Evolutionary conservation across 2,113 vertebrate species (phyloP), one percentile per base, ranked within the genome.

Genomic region (Thymallus thymallus): DNA sequence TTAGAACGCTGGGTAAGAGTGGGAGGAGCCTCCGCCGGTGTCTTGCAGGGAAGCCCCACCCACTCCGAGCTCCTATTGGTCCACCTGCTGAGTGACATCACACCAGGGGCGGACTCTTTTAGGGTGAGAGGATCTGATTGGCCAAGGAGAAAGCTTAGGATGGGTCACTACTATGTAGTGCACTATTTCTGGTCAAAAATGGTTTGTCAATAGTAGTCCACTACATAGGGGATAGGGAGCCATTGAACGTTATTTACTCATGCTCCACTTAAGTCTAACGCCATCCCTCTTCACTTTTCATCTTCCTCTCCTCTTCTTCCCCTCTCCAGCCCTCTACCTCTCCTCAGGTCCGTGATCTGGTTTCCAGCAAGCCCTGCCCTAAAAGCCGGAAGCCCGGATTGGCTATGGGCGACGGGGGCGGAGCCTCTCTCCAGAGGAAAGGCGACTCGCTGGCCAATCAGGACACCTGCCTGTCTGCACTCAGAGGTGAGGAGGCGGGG

Each of bases 1-100:
- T 71, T 97, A 71, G 95, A 95, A 48, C 81, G 94, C 30, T 97
- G 95, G 95, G 90, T 95, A 7, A 90, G 92, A 78, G 93, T 94
- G 12, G 92, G 87, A 0, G 95, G 95, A 13, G 91, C 94, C 0
- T 93, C 94, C 0, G 87, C 93, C 0, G 87, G 88, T 1, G 32
- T 97, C 45, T 92, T 97, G 5, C 95, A 96, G 76, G 95, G 94
- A 85, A 92, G 88, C 77, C 86, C 91, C 1, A 85, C 90, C 16
- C 93, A 95, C 10, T 89, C 91, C 0, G 94, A 96, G 60, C 86
- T 94, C 45, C 88, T 93, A 26, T 91, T 95, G 7, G 82, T 76
- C 62, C 93, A 95, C 75, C 81, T 96, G 30, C 87, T 96, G 0
- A 82, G 90, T 72, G 95, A 94, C 82, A 93, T 94, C 85, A 94